Conservation (phyloP, 1,140 invertebrate genomes). For the Drosophila takahashii region DNA sequence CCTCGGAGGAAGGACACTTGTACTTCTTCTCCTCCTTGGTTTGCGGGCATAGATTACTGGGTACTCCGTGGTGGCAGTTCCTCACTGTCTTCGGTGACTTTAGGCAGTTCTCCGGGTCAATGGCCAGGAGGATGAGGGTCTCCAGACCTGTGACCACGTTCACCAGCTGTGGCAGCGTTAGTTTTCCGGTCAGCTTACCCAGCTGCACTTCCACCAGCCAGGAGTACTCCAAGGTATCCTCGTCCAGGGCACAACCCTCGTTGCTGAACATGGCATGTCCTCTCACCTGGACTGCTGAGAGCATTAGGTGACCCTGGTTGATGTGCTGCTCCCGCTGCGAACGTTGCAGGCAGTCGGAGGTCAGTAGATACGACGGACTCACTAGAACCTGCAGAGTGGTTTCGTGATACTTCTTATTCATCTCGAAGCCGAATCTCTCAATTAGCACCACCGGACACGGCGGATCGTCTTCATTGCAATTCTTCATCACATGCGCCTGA, state of each 20-base stretch:
- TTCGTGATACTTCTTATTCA: constrained; percentile 96
- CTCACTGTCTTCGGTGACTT: constrained; percentile 91
- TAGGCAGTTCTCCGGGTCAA: constrained; percentile 95
- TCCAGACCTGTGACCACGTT: constrained; percentile 94
- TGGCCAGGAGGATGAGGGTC: constrained; percentile 93
- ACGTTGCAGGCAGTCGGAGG: constrained; percentile 89
- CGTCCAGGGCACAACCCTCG: constrained; percentile 93
- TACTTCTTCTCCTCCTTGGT: constrained; percentile 90
- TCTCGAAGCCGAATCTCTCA: constrained; percentile 97
- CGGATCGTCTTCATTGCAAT: constrained; percentile 93
- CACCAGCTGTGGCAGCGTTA: constrained; percentile 93
- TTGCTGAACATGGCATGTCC: constrained; percentile 99
- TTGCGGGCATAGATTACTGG: constrained; percentile 90
- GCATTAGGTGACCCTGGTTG: constrained; percentile 94
- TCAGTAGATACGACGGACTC: constrained; percentile 94
- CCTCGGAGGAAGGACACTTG: constrained; percentile 93
- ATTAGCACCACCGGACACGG: constrained; percentile 95
- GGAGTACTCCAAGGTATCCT: constrained; percentile 98
- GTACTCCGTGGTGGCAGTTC: constrained; percentile 94
- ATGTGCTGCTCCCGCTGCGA: constrained; percentile 90
- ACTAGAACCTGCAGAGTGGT: constrained; percentile 96
- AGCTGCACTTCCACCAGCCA: constrained; percentile 95
- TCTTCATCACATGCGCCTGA: constrained; percentile 96
- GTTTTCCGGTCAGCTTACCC: constrained; percentile 92
- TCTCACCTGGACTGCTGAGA: constrained; percentile 95